Percentiles rank a stretch among this genome's conserved stretches.
phyloP scores from a whole-genome alignment of 2,888 invertebrate genomes.

The Argyra leucocephala region DNA sequence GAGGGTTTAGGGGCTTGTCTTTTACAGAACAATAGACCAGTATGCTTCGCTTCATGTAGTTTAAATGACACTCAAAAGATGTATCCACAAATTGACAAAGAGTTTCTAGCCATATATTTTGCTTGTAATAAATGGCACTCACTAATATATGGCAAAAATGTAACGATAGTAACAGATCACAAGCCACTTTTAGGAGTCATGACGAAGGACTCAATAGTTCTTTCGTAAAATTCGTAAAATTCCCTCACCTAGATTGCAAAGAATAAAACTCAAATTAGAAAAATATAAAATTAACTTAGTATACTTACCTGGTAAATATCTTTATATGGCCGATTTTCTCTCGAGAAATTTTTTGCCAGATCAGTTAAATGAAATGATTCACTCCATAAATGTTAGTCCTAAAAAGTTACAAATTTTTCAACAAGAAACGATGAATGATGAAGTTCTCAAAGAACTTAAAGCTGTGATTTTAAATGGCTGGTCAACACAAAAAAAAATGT shows the following conservation, averaged over 20 bases:
- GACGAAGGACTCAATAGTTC: too few relatives aligned
- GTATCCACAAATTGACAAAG: not conserved
- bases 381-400: constrained; percentile 16
- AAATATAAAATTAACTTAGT: constrained; percentile 15
- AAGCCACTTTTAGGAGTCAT: not conserved
- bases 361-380: constrained; percentile 15
- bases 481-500: constrained; percentile 10
- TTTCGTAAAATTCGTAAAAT: not conserved
- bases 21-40: constrained; percentile 16
- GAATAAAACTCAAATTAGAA: constrained; percentile 15
- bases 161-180: constrained; percentile 12
- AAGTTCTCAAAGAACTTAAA: not conserved
- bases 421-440: constrained; percentile 14
- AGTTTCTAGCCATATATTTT: constrained; percentile 8
- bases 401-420: constrained; percentile 16
- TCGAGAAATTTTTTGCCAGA: constrained; percentile 11
- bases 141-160: constrained; percentile 12
- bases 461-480: constrained; percentile 8
- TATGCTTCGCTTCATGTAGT: constrained; percentile 1
- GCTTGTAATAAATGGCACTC: constrained; percentile 12
- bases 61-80: not conserved
- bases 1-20: constrained; percentile 14
- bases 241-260: constrained; percentile 7
- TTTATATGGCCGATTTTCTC: constrained; percentile 15
- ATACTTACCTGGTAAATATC: constrained; percentile 15